Conservation (phyloP, 2,113 vertebrate species). For the Microtus oregoni region DNA sequence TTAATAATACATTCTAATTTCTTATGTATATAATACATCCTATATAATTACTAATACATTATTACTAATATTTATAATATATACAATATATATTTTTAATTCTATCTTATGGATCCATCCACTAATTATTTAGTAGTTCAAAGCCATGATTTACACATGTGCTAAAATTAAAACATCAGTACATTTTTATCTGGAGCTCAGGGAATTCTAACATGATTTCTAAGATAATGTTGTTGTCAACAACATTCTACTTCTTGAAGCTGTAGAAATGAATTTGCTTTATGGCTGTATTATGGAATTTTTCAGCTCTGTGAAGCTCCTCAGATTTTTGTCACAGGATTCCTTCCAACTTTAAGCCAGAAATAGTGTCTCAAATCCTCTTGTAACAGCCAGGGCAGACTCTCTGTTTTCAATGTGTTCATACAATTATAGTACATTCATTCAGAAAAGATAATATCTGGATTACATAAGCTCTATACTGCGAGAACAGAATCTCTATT, state of each 20-base stretch:
- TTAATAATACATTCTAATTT: background rate
- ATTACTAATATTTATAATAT: background rate
- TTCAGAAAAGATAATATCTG: background rate
- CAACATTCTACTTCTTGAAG: background rate
- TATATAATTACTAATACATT: background rate
- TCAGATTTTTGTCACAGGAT: background rate
- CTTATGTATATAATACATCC: background rate
- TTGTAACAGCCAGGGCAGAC: background rate
- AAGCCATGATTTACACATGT: background rate
- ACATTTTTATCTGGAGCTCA: background rate
- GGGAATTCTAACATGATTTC: background rate
- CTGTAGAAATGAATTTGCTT: background rate
- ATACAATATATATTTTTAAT: background rate
- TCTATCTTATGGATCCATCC: background rate
- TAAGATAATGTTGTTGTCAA: background rate
- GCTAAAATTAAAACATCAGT: background rate
- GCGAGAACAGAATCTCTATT: background rate
- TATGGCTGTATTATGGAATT: background rate
- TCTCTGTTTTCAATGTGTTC: background rate
- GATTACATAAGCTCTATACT: background rate
- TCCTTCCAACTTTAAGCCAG: background rate
- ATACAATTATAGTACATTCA: background rate
- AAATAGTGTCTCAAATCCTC: background rate
- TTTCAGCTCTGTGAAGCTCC: background rate
- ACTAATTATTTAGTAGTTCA: background rate